Conservation (phyloP, 2,888 invertebrate species). For the Lycia hirtaria region DNA sequence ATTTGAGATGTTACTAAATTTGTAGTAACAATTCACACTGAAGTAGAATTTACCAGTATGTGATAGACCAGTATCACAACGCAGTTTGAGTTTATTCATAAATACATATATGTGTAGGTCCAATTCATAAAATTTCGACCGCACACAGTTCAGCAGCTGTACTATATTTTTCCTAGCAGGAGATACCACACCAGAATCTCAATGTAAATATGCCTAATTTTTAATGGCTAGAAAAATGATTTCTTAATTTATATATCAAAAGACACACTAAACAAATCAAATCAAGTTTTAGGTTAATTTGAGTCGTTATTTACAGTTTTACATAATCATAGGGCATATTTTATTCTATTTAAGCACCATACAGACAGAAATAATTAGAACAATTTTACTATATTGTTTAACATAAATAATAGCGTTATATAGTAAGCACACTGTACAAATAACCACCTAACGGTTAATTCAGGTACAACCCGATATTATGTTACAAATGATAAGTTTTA, state of each 20-base stretch:
- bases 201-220: no score
- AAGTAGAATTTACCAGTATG: neutral
- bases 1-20: no score
- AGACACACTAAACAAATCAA: neutral
- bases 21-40: no score
- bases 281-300: neutral
- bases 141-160: no score
- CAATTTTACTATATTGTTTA: conserved; percentile 1
- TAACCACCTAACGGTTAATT: conserved; percentile 14
- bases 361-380: conserved; percentile 6
- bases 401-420: conserved; percentile 5
- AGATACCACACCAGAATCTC: no score
- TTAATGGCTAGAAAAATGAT: no score
- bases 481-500: conserved; percentile 9
- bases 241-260: neutral
- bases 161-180: no score
- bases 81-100: no score
- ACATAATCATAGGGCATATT: neutral
- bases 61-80: no score
- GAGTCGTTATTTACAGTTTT: neutral
- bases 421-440: conserved; percentile 7
- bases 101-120: no score
- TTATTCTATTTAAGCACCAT: conserved; percentile 16
- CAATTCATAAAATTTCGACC: no score
- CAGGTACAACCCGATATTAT: conserved; percentile 24